Evolutionary conservation across 2,888 invertebrate genomes (phyloP).

Genomic region (Pyrgus malvae): DNA sequence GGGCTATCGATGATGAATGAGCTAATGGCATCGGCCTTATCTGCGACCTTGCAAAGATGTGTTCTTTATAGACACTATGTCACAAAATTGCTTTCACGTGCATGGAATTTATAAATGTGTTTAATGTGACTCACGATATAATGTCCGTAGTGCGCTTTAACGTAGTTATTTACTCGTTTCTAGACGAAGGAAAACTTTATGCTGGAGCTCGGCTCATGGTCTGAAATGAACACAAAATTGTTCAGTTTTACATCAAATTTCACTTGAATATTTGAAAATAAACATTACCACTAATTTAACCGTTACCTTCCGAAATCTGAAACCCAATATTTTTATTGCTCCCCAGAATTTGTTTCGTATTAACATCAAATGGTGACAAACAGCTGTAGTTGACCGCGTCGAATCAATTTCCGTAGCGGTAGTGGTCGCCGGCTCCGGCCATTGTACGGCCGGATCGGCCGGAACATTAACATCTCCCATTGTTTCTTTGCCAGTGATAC

Average conservation of each 20-base stretch:
- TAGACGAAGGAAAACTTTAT: too few relatives aligned
- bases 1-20: not conserved
- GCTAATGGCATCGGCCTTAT: not conserved
- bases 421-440: slow-evolving; percentile 30
- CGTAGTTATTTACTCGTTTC: not conserved
- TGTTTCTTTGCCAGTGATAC: slow-evolving; percentile 19
- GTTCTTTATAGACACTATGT: slow-evolving; percentile 1
- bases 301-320: not conserved
- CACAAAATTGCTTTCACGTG: slow-evolving; percentile 1
- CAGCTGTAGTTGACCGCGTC: slow-evolving; percentile 8
- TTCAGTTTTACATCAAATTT: too few relatives aligned
- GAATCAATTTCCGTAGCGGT: slow-evolving; percentile 13
- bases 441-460: slow-evolving; percentile 29
- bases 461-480: slow-evolving; percentile 35
- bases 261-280: too few relatives aligned
- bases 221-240: too few relatives aligned
- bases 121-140: too few relatives aligned
- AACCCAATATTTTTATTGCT: not conserved
- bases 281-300: too few relatives aligned
- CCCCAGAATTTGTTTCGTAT: too few relatives aligned
- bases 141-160: slow-evolving; percentile 6
- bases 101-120: slow-evolving; percentile 12
- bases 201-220: too few relatives aligned
- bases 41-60: not conserved
- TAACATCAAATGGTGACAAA: slow-evolving; percentile 3